phyloP scores from a whole-genome alignment of 2,888 invertebrate genomes.

The Drosophila longiperda region DNA sequence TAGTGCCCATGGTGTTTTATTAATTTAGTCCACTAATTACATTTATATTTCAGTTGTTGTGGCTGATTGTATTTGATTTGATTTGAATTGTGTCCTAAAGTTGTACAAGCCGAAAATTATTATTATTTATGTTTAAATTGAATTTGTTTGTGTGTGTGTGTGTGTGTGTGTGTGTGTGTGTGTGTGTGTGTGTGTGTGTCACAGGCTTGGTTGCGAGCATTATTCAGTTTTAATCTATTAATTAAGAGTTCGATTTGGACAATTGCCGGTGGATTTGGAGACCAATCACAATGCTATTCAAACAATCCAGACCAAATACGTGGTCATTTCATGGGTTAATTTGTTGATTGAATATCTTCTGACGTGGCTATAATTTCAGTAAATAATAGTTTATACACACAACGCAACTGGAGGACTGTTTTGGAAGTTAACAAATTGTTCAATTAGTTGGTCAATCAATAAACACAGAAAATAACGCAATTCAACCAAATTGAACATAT shows the following conservation, averaged over 20 bases:
- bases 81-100: constrained; percentile 24
- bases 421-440: constrained; percentile 11
- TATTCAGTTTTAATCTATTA: constrained; percentile 78
- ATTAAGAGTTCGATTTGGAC: constrained; percentile 66
- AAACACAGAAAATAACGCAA: not conserved
- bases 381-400: constrained; percentile 48
- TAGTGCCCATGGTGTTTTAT: not conserved
- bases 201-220: constrained; percentile 36
- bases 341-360: constrained; percentile 65
- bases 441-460: constrained; percentile 26
- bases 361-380: constrained; percentile 52
- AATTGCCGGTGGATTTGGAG: constrained; percentile 12
- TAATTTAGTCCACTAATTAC: constrained; percentile 39
- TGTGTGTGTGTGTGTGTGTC: constrained; percentile 2
- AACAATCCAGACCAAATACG: constrained; percentile 68
- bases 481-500: not conserved
- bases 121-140: constrained; percentile 75
- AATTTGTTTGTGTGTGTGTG: constrained; percentile 32
- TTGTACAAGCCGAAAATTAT: constrained; percentile 55
- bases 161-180: not conserved
- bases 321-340: constrained; percentile 66
- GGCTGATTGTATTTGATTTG: constrained; percentile 51
- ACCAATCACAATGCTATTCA: constrained; percentile 40
- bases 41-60: constrained; percentile 26
- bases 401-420: not conserved